Evolutionary conservation across 2,888 invertebrate genomes (phyloP).

Genomic region (Eupithecia subumbrata): DNA sequence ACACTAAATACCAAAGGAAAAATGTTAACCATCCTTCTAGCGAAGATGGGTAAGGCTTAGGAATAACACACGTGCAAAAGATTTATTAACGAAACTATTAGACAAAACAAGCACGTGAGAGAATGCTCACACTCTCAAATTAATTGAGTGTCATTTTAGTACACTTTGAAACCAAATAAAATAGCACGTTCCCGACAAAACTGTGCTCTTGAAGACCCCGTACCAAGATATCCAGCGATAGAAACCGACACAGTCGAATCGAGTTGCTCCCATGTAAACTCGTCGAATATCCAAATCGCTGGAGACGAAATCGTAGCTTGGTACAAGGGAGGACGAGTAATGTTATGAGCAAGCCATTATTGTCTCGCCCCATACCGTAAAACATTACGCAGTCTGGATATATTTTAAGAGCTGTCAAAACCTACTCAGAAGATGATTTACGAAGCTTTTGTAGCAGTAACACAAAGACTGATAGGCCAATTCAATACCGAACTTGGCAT

Average conservation of each 20-base stretch:
- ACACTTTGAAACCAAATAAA: conserved; percentile 65
- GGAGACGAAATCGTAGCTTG: conserved; percentile 63
- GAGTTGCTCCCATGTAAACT: conserved; percentile 32
- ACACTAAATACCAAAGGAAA: neutral
- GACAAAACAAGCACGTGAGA: conserved; percentile 47
- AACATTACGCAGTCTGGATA: conserved; percentile 80
- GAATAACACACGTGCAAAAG: conserved; percentile 1
- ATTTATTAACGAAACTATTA: conserved; percentile 27
- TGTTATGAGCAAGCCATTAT: conserved; percentile 85
- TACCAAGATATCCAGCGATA: conserved; percentile 55
- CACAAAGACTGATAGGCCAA: neutral
- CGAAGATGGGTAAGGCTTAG: neutral
- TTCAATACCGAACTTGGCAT: neutral
- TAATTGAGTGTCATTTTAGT: conserved; percentile 65
- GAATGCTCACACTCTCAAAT: conserved; percentile 59
- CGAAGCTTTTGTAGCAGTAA: conserved; percentile 21
- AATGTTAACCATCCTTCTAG: neutral
- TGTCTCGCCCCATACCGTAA: conserved; percentile 84
- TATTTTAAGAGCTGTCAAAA: conserved; percentile 73
- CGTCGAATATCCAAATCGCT: conserved; percentile 57
- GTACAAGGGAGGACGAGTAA: conserved; percentile 81
- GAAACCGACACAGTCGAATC: conserved; percentile 29
- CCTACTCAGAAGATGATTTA: conserved; percentile 50
- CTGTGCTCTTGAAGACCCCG: conserved; percentile 64
- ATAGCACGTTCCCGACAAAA: conserved; percentile 63